Evolutionary conservation across 2,797 vertebrate genomes (phyloP).

Genomic region (Sebastiscus tertius): DNA sequence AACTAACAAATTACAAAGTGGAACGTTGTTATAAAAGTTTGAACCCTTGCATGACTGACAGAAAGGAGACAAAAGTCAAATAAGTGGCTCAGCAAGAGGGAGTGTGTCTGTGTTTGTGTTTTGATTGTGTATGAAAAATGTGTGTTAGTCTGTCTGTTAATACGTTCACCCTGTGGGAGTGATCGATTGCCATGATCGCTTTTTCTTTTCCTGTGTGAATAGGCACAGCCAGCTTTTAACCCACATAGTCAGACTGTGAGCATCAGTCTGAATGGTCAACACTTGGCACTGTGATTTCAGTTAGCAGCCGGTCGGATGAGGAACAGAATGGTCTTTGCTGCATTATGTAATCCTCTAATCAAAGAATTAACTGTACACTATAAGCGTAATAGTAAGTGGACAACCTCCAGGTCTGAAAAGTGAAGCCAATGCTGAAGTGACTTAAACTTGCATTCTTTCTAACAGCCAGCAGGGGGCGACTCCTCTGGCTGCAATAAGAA

Average conservation of each 20-base stretch:
- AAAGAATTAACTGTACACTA: not conserved
- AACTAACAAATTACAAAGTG: not conserved
- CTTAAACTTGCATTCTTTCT: no score
- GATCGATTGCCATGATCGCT: slow-evolving; percentile 42
- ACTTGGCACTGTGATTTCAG: not conserved
- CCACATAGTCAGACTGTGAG: slow-evolving; percentile 21
- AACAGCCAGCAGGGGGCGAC: no score
- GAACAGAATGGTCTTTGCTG: not conserved
- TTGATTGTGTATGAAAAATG: slow-evolving; percentile 1
- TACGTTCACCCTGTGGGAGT: slow-evolving; percentile 31
- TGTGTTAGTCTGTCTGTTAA: slow-evolving; percentile 19
- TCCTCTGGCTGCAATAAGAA: no score
- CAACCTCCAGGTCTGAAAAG: not conserved
- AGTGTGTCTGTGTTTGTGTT: not conserved
- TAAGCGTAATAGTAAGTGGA: not conserved
- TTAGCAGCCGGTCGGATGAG: not conserved
- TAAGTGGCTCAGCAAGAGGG: not conserved
- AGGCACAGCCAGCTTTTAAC: slow-evolving; percentile 44
- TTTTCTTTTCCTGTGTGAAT: slow-evolving; percentile 38
- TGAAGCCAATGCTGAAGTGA: no score
- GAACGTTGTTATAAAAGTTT: slow-evolving; percentile 22
- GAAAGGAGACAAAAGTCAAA: not conserved
- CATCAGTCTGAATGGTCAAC: not conserved
- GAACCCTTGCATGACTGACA: not conserved
- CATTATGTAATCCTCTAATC: not conserved